phyloP scores from a whole-genome alignment of 37 sponge, comb jelly and placozoan genomes.

The Lycopodina hypogea region DNA sequence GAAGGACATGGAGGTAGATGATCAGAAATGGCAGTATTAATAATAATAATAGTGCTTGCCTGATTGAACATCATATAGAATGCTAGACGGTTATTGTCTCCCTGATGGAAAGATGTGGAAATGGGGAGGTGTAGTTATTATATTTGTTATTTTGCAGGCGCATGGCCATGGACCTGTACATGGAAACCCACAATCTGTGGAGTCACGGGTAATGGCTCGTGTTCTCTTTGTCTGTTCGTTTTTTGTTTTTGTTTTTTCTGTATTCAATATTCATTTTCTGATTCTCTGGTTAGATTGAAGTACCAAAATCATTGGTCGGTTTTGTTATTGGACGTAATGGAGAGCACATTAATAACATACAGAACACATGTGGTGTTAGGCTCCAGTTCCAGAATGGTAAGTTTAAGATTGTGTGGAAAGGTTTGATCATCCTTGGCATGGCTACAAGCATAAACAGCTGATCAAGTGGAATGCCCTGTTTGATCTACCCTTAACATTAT shows the following conservation, averaged over 20 bases:
- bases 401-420: not conserved
- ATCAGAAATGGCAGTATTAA: too few relatives aligned
- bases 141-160: slow-evolving; percentile 28
- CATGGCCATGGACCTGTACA: slow-evolving; percentile 50
- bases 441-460: too few relatives aligned
- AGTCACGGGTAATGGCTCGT: slow-evolving; percentile 11
- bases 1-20: slow-evolving; percentile 61
- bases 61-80: too few relatives aligned
- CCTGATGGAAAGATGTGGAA: too few relatives aligned
- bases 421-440: not conserved
- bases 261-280: not conserved
- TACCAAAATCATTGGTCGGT: slow-evolving; percentile 83
- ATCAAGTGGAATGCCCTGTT: too few relatives aligned
- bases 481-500: not conserved
- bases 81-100: too few relatives aligned
- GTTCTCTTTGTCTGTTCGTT: not conserved
- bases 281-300: slow-evolving; percentile 61
- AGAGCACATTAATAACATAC: slow-evolving; percentile 89
- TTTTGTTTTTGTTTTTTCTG: not conserved
- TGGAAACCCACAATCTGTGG: slow-evolving; percentile 43
- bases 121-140: too few relatives aligned
- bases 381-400: slow-evolving; percentile 85
- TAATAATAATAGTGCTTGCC: too few relatives aligned
- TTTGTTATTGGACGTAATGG: slow-evolving; percentile 89
- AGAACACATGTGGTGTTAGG: slow-evolving; percentile 76